These are phyloP conservation scores for Zygogramma bicolorata DNA, from an alignment of 2,888 invertebrate species.

Conservation along the genomic window DNA sequence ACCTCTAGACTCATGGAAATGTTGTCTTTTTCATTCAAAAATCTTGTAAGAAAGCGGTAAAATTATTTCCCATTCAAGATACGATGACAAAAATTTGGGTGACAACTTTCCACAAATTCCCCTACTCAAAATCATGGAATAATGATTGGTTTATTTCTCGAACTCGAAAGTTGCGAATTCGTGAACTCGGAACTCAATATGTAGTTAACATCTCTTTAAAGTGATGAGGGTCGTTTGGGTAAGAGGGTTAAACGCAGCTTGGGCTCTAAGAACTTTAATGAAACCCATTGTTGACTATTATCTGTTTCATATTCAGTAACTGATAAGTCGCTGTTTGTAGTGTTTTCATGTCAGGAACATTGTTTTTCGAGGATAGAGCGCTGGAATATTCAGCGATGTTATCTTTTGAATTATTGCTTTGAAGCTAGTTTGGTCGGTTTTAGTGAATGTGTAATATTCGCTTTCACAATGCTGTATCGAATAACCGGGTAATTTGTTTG, in stretches of 20 bases:
- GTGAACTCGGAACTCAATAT: neutral
- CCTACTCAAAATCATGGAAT: neutral
- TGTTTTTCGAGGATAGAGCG: neutral
- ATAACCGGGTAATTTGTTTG: neutral
- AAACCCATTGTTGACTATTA: slow-evolving; percentile 39
- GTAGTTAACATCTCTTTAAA: slow-evolving; percentile 13
- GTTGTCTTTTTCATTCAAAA: too few species aligned
- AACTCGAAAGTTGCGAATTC: neutral
- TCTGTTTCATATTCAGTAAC: slow-evolving; percentile 32
- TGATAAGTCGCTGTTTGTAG: slow-evolving; percentile 35
- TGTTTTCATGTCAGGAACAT: slow-evolving; percentile 35
- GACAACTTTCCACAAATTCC: too few species aligned
- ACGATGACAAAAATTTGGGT: too few species aligned
- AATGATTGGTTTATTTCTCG: neutral
- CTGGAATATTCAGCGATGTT: slow-evolving; percentile 2
- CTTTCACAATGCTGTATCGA: neutral
- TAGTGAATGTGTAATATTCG: neutral
- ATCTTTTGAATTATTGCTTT: slow-evolving; percentile 9
- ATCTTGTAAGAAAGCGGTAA: too few species aligned
- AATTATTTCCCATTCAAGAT: too few species aligned
- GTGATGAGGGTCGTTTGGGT: slow-evolving; percentile 29
- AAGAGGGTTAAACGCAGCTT: slow-evolving; percentile 36
- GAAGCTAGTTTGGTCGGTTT: neutral
- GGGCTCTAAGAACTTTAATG: slow-evolving; percentile 39
- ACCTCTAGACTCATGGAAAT: too few species aligned